phyloP scores from a whole-genome alignment of 2,888 invertebrate genomes.

The Keiferia lycopersicella region DNA sequence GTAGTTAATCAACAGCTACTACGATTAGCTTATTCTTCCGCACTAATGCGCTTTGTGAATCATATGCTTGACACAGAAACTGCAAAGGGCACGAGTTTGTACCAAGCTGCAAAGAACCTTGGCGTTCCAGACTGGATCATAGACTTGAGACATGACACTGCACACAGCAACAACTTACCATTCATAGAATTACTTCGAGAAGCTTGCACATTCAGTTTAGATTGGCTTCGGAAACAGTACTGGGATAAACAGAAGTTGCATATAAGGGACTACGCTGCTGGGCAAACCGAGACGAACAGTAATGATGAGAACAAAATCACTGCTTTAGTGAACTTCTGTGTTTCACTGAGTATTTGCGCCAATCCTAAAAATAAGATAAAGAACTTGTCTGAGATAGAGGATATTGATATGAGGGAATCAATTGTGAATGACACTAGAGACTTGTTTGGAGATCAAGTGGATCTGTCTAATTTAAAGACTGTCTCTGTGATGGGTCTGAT shows the following conservation, averaged over 20 bases:
- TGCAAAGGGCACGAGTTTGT: constrained; percentile 76
- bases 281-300: constrained; percentile 44
- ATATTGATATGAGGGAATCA: constrained; percentile 56
- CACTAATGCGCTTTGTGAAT: constrained; percentile 85
- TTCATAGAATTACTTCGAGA: constrained; percentile 82
- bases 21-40: constrained; percentile 82
- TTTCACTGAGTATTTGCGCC: constrained; percentile 65
- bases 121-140: constrained; percentile 91
- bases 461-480: constrained; percentile 58
- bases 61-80: constrained; percentile 81
- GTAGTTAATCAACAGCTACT: constrained; percentile 67
- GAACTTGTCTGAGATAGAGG: constrained; percentile 62
- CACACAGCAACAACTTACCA: constrained; percentile 87
- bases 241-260: constrained; percentile 81
- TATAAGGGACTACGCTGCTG: constrained; percentile 69
- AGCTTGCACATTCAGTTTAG: constrained; percentile 82
- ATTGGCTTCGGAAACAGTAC: constrained; percentile 86
- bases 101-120: constrained; percentile 82
- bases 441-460: constrained; percentile 55
- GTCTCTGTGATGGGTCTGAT: constrained; percentile 55
- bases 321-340: constrained; percentile 61
- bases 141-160: constrained; percentile 88
- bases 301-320: constrained; percentile 55
- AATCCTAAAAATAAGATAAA: constrained; percentile 63
- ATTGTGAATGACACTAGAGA: constrained; percentile 62